Evolutionary conservation across 2,888 invertebrate genomes (phyloP), one percentile per base, ranked within the genome.

Genomic region (Lutraria lutraria): DNA sequence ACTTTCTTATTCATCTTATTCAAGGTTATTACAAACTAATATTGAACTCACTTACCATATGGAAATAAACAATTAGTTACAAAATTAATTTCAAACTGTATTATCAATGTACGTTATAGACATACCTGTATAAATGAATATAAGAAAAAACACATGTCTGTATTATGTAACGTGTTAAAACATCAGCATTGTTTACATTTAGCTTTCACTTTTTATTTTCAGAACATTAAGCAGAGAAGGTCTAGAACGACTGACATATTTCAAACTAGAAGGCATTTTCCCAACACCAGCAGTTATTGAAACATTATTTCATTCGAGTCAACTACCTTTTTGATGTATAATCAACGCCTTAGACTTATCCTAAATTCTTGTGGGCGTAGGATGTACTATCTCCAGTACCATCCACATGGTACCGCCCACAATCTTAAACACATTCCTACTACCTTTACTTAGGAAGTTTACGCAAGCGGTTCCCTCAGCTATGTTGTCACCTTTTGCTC

Each of bases 221-320:
- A 91, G 99, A 92, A 98, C 98, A 86, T 97, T 99, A 88, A 98
- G 99, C 94, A 98, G 99, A 87, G 99, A 99, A 97, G 99, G 99
- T 89, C 97, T 99, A 91, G 99, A 99, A 97, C 97, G 99, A 96
- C 98, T 99, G 97, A 99, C 99, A 97, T 99, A 99, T 97, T 97
- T 99, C 94, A 99, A 99, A 97, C 97, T 99, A 86, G 99, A 99
- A 97, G 99, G 99, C 72, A 97, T 98, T 95, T 98, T 98, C 91
- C 98, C 98, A 43, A 98, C 98, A 89, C 99, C 99, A 84, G 98
- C 98, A 19, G 97, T 99, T 94, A 99, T 99, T 96, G 99, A 99
- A 97, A 99, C 98, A 97, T 98, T 99, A 98, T 99, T 99, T 97
- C 98, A 98, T 95, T 98, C 98, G 96, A 99, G 98, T 97, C 97